Evolutionary conservation across 2,113 vertebrate species (phyloP).

Genomic region (Tricholaema leucomelas): DNA sequence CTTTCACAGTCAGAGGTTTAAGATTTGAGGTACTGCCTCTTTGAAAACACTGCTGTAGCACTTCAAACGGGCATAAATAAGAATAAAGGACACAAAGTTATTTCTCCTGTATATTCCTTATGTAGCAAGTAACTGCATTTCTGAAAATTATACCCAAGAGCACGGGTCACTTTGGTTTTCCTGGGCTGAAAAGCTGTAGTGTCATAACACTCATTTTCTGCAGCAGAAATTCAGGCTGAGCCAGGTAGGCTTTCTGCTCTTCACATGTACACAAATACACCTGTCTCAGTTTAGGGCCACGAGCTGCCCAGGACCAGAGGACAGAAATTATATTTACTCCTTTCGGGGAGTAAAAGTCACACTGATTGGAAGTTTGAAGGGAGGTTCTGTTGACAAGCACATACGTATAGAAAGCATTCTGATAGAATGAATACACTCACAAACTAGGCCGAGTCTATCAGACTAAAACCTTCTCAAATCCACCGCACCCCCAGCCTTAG

Average conservation of each 20-base stretch:
- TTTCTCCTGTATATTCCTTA: background rate
- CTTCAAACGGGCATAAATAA: background rate
- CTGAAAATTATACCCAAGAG: background rate
- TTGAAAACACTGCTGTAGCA: background rate
- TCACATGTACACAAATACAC: background rate
- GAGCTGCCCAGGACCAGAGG: too few relatives aligned
- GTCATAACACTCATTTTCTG: background rate
- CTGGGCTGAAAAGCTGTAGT: background rate
- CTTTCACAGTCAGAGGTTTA: background rate
- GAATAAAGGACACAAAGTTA: background rate
- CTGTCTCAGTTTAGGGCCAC: too few relatives aligned
- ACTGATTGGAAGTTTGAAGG: too few relatives aligned
- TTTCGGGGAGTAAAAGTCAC: too few relatives aligned
- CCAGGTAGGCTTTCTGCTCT: background rate
- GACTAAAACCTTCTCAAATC: too few relatives aligned
- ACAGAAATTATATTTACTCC: too few relatives aligned
- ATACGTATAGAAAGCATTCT: too few relatives aligned
- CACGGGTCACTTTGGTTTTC: background rate
- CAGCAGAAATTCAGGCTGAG: background rate
- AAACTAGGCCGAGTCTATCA: too few relatives aligned
- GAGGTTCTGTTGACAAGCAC: too few relatives aligned
- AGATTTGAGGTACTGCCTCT: background rate
- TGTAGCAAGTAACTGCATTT: background rate
- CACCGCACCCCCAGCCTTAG: too few relatives aligned
- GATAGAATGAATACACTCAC: too few relatives aligned